Evolutionary conservation across 2,797 vertebrate genomes (phyloP).

Genomic region (Crocodylus rhombifer): DNA sequence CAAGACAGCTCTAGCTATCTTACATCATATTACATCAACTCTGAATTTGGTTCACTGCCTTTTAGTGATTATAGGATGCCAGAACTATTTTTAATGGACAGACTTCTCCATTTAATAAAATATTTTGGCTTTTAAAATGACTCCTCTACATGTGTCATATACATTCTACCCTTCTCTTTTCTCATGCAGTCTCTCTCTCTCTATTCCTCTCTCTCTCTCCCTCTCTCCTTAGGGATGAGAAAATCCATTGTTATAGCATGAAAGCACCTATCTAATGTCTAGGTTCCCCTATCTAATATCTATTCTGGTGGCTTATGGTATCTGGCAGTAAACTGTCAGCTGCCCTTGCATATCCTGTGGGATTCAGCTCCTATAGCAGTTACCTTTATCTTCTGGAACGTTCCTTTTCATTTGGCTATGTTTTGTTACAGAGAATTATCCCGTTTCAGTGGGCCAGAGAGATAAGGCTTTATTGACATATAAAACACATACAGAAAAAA

Average conservation of each 20-base stretch:
- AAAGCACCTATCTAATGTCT: neutral
- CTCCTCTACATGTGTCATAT: neutral
- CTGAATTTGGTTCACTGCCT: neutral
- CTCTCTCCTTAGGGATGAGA: neutral
- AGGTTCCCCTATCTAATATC: neutral
- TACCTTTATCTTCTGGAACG: conserved; percentile 57
- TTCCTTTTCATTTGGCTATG: conserved; percentile 55
- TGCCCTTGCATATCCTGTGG: neutral
- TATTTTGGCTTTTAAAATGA: neutral
- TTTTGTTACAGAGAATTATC: conserved; percentile 68
- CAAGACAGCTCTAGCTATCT: neutral
- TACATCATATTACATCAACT: neutral
- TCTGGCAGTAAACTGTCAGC: conserved; percentile 17
- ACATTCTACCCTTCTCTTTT: too few relatives aligned
- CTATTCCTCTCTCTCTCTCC: neutral
- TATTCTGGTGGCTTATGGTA: neutral
- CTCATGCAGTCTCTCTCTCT: neutral
- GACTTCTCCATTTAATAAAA: neutral
- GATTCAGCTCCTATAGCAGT: conserved; percentile 41
- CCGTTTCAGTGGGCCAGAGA: conserved; percentile 66
- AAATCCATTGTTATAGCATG: neutral
- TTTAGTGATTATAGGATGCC: neutral
- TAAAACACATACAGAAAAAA: conserved; percentile 60
- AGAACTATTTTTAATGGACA: neutral
- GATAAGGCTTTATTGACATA: conserved; percentile 58